A percentile compares a stretch with the other conserved stretches of the same genome.
Evolutionary conservation across 2,888 invertebrate species (phyloP).

Genomic region (Patella caerulea): DNA sequence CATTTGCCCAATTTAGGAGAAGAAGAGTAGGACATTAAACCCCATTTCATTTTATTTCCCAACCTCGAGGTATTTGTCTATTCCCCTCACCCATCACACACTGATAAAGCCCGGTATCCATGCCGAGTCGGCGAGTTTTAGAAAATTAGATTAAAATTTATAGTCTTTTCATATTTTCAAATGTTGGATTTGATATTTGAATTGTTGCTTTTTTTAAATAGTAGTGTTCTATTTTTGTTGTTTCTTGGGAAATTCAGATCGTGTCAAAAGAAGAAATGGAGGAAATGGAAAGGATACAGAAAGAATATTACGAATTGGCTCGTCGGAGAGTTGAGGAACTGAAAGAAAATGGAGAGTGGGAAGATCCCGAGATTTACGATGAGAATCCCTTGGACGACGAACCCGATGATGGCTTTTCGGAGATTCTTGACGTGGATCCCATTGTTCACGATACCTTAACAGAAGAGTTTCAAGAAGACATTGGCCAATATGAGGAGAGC

Average conservation of each 20-base stretch:
- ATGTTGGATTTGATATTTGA: too few species aligned
- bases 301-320: conserved; percentile 13
- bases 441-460: background rate
- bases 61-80: too few species aligned
- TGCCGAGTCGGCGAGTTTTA: too few species aligned
- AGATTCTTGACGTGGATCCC: background rate
- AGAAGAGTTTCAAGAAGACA: background rate
- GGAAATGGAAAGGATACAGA: conserved; percentile 4
- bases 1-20: too few species aligned
- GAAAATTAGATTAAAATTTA: too few species aligned
- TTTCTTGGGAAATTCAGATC: background rate
- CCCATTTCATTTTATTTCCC: too few species aligned
- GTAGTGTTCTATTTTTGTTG: too few species aligned
- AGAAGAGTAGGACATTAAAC: too few species aligned
- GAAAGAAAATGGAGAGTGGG: conserved; percentile 19
- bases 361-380: conserved; percentile 4
- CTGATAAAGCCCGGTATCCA: too few species aligned
- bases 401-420: conserved; percentile 10
- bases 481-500: background rate
- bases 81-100: too few species aligned
- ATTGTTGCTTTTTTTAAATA: too few species aligned
- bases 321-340: conserved; percentile 15
- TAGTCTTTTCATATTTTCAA: too few species aligned
- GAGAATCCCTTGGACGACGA: background rate
- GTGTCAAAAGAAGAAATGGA: conserved; percentile 9